Percentiles rank a stretch among this genome's conserved stretches.
Conservation (phyloP, 2,113 vertebrate genomes). For the Nannobrachium achirus region DNA sequence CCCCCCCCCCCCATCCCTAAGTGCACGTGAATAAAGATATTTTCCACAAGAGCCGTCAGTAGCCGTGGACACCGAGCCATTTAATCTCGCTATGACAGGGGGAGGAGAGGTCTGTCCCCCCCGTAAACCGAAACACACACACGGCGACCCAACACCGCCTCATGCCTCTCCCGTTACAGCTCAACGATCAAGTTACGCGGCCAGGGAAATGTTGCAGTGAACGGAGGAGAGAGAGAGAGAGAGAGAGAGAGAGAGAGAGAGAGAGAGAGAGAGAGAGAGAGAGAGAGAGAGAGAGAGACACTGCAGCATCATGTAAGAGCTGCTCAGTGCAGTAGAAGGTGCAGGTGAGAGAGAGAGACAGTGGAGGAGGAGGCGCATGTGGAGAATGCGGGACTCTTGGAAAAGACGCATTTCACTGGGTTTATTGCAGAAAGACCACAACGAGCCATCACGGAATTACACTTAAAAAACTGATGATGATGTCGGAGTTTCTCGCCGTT, state of each 20-base stretch:
- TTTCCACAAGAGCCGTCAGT: conserved; percentile 65
- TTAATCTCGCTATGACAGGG: conserved; percentile 72
- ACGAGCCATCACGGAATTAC: conserved; percentile 55
- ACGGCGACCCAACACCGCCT: conserved; percentile 66
- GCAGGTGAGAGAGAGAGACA: conserved; percentile 88
- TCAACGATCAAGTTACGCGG: conserved; percentile 86
- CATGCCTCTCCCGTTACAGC: conserved; percentile 85
- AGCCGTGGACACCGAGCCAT: conserved; percentile 64
- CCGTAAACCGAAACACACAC: conserved; percentile 56
- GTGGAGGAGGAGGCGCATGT: conserved; percentile 65
- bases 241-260: conserved; percentile 70
- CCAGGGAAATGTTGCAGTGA: conserved; percentile 80
- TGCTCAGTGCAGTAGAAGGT: conserved; percentile 84
- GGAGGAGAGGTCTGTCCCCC: conserved; percentile 48
- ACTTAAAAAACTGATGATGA: conserved; percentile 31
- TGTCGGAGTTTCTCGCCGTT: conserved; percentile 30
- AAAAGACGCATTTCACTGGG: conserved; percentile 79
- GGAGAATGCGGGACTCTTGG: conserved; percentile 88
- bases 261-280: conserved; percentile 34
- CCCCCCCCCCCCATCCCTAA: conserved; percentile 55
- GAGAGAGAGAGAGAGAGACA: conserved; percentile 73
- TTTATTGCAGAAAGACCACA: conserved; percentile 61
- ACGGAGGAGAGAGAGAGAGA: conserved; percentile 67
- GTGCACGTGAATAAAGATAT: conserved; percentile 74
- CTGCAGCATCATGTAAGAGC: conserved; percentile 93